Evolutionary conservation across 2,888 invertebrate species (phyloP).

Genomic region (Scaptodrosophila latifasciaeformis): DNA sequence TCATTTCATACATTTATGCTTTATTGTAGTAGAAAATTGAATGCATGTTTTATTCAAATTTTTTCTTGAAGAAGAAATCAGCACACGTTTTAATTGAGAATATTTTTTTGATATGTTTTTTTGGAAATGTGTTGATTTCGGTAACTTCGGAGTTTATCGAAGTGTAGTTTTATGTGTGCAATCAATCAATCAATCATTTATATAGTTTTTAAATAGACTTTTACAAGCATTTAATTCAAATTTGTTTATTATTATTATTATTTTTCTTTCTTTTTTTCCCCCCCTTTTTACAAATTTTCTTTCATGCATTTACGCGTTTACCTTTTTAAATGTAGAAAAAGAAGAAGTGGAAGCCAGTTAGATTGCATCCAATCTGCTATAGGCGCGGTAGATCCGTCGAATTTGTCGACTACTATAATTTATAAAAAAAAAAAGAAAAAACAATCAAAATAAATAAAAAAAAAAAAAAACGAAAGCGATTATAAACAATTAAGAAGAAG

Average conservation of each 20-base stretch:
- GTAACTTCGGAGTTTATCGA: no score
- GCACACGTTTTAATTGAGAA: no score
- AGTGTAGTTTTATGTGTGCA: slow-evolving; percentile 35
- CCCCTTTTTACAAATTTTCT: slow-evolving; percentile 39
- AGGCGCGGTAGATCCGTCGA: slow-evolving; percentile 72
- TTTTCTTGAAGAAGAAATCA: no score
- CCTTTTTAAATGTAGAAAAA: slow-evolving; percentile 52
- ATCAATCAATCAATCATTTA: no score
- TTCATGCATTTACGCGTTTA: slow-evolving; percentile 19
- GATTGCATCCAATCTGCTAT: slow-evolving; percentile 74
- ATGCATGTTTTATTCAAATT: no score
- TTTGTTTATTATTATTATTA: slow-evolving; percentile 50
- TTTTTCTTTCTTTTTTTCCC: slow-evolving; percentile 49
- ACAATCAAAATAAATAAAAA: no score
- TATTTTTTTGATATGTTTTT: no score
- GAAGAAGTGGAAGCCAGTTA: slow-evolving; percentile 75
- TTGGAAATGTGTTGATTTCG: no score
- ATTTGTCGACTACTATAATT: slow-evolving; percentile 73
- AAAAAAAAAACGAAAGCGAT: slow-evolving; percentile 12
- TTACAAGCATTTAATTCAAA: slow-evolving; percentile 55
- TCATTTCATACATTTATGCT: no score
- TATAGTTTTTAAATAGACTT: no score
- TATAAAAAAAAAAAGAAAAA: no score
- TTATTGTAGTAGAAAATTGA: no score
- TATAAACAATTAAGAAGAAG: slow-evolving; percentile 18